Evolutionary conservation across 2,113 vertebrate genomes (phyloP), one percentile per base, ranked within the genome.

Genomic region (Perca schrenkii): DNA sequence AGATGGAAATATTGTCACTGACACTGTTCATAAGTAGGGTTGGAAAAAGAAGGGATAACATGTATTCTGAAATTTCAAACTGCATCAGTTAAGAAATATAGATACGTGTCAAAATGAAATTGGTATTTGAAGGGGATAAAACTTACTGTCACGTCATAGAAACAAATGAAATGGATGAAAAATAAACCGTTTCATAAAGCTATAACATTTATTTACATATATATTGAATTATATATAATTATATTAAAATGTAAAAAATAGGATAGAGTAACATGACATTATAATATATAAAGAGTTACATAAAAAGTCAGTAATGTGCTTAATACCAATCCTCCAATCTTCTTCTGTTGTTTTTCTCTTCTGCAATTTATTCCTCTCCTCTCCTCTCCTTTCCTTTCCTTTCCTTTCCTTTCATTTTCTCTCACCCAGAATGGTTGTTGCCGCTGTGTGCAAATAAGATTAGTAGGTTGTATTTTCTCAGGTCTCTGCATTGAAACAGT

Each of bases 401-500:
- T 79, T 85, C 75, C 46, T n/a, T 8, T 8, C 49, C 0, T 34
- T 25, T 25, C 25, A 25, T 25, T 25, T 25, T 25, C 25, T 43
- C 79, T 85, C 78, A 10, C 84, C 80, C 79, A 58, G 74, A 88
- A 90, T 80, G 50, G 90, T 89, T 89, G 88, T 87, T 87, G 86
- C 77, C 21, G 13, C 84, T 90, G 88, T 95, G 94, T 91, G 91
- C 86, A 94, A 94, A 94, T 91, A 94, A 93, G 94, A 94, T 95
- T 94, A 95, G 92, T 88, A 85, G 84, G 80, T 88, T 91, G 86
- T 93, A 93, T 95, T 94, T 94, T 94, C 91, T 91, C 93, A 95
- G 94, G 93, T 93, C 88, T 93, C 90, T 81, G 85, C 89, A 83
- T 80, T 90, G 86, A 93, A 92, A 93, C 90, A 88, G 89, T 91